Percentiles rank a stretch among this genome's conserved stretches.
Evolutionary conservation across 2,797 vertebrate genomes (phyloP).

Genomic region (Vultur gryphus): DNA sequence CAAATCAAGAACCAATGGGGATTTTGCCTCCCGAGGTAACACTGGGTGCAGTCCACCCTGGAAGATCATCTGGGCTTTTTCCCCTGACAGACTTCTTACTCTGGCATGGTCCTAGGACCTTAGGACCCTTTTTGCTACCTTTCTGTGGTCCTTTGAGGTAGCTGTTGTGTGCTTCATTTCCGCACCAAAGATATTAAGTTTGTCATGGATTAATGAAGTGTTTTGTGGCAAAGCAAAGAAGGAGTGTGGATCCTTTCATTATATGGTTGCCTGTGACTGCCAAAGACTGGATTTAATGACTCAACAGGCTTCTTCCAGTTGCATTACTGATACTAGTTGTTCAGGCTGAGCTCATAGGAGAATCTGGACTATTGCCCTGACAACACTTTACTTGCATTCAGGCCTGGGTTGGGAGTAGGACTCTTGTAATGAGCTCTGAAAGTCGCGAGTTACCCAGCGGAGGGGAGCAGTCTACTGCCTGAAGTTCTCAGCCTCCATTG

Average conservation of each 20-base stretch:
- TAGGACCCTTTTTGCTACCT: background rate
- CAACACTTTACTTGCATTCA: background rate
- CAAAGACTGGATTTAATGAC: background rate
- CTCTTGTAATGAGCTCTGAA: background rate
- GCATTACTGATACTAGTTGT: background rate
- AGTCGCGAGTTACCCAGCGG: fast-evolving
- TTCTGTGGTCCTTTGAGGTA: background rate
- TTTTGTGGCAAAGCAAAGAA: background rate
- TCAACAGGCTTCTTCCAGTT: background rate
- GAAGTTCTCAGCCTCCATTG: background rate
- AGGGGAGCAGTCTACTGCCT: background rate
- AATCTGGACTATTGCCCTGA: background rate
- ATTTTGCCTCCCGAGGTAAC: background rate
- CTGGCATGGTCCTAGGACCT: background rate
- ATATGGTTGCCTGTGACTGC: background rate
- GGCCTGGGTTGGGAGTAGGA: background rate
- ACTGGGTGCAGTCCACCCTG: background rate
- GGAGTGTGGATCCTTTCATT: background rate
- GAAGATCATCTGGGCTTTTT: background rate
- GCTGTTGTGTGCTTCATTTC: background rate
- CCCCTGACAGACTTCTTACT: background rate
- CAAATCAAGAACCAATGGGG: background rate
- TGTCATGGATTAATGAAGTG: background rate
- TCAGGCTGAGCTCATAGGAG: background rate
- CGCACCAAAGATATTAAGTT: background rate